These are phyloP conservation scores for Pseudorhiza aurosa DNA, from an alignment of 30 jellyfish, hydroid and myxozoan genomes.

Conservation along the genomic window DNA sequence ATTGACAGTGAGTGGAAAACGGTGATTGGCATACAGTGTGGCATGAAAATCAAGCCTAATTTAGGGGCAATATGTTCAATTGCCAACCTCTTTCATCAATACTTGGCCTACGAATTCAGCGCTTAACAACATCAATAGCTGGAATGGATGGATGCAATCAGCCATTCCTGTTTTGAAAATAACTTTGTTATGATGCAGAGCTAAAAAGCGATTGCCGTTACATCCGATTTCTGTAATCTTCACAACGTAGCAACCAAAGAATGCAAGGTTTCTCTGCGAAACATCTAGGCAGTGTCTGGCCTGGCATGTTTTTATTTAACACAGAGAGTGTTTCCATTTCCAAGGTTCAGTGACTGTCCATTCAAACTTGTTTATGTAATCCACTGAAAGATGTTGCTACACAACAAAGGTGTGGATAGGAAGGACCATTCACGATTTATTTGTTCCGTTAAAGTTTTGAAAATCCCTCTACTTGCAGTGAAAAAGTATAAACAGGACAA, in stretches of 20 bases:
- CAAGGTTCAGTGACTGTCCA: not conserved
- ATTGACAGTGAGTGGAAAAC: no score
- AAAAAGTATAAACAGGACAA: not conserved
- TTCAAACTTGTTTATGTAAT: not conserved
- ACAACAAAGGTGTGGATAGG: not conserved
- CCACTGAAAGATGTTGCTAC: not conserved
- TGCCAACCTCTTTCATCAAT: no score
- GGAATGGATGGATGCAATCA: not conserved
- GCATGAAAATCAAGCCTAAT: no score
- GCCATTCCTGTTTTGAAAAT: slow-evolving; percentile 1
- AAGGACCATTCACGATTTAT: not conserved
- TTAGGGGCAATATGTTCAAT: no score
- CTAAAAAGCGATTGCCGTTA: not conserved
- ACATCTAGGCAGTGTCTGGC: not conserved
- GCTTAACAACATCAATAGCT: no score
- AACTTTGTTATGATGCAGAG: not conserved
- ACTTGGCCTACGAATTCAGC: no score
- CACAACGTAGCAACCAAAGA: not conserved
- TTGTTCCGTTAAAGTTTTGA: not conserved
- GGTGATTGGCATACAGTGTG: no score
- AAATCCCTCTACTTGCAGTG: not conserved
- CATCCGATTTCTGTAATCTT: not conserved
- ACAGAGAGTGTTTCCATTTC: not conserved
- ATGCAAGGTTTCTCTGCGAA: not conserved
- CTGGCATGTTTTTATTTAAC: no score